These are phyloP conservation scores for Perithous albicinctus DNA, from an alignment of 2,888 invertebrate genomes.

Conservation along the genomic window DNA sequence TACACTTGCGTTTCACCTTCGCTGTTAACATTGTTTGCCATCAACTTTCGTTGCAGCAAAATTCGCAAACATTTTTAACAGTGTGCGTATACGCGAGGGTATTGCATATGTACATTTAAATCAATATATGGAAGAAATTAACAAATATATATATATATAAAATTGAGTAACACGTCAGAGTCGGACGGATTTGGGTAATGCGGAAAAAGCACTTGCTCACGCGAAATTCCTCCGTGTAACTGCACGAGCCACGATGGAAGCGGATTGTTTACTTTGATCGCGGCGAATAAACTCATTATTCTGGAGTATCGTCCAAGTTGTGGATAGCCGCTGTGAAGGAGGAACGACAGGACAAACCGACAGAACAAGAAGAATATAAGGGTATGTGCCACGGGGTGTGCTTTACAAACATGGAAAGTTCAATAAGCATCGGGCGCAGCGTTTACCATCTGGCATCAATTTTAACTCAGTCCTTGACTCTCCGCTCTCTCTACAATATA, in stretches of 20 bases:
- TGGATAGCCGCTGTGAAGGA: constrained; percentile 47
- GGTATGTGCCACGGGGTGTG: constrained; percentile 60
- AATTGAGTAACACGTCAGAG: background rate
- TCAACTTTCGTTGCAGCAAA: too few relatives aligned
- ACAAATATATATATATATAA: background rate
- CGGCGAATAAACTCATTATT: constrained; percentile 77
- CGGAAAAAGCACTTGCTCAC: background rate
- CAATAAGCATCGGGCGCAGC: constrained; percentile 72
- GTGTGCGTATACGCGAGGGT: constrained; percentile 49
- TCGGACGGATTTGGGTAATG: background rate
- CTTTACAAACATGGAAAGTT: constrained; percentile 74
- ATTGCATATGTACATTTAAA: constrained; percentile 65
- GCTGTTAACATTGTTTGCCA: too few relatives aligned
- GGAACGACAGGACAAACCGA: constrained; percentile 33
- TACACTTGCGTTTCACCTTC: constrained; percentile 25
- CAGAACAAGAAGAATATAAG: constrained; percentile 12
- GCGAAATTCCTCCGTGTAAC: constrained; percentile 36
- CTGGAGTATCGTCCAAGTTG: constrained; percentile 73
- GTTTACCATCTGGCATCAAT: constrained; percentile 13
- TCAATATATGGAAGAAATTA: constrained; percentile 3
- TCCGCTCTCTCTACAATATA: constrained; percentile 18
- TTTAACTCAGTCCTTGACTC: constrained; percentile 32
- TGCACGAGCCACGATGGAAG: constrained; percentile 5
- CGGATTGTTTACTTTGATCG: constrained; percentile 54
- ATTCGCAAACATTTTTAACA: too few relatives aligned